Conservation (phyloP, 2,888 invertebrate species). For the Desoria tigrina region DNA sequence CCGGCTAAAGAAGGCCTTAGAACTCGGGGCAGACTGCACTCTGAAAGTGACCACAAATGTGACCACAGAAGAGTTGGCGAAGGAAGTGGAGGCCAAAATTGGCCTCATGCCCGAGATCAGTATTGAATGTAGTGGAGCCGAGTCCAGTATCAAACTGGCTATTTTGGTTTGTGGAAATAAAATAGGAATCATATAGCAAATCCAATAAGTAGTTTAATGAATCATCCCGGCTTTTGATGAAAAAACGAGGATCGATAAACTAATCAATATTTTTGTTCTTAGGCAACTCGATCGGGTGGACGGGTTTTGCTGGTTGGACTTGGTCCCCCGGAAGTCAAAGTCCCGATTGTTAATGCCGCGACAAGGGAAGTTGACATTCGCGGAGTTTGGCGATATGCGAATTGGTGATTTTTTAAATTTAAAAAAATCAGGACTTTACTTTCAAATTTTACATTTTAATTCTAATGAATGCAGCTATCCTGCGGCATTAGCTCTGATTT, state of each 20-base stretch:
- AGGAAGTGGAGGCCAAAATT: background rate
- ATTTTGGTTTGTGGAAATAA: too few species aligned
- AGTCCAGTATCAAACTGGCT: background rate
- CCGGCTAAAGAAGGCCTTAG: too few species aligned
- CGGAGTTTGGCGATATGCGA: background rate
- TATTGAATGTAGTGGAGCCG: background rate
- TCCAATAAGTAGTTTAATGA: too few species aligned
- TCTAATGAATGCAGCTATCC: background rate
- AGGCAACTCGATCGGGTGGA: background rate
- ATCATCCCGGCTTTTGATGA: too few species aligned
- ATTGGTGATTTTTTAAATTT: background rate
- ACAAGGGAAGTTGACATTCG: background rate
- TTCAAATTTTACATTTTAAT: background rate
- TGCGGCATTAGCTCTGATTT: background rate
- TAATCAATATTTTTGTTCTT: background rate
- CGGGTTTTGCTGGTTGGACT: background rate
- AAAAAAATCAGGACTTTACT: background rate
- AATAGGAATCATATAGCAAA: too few species aligned
- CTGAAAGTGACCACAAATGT: conserved; percentile 23
- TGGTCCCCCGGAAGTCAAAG: background rate
- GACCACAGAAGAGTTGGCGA: background rate
- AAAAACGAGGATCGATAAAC: too few species aligned
- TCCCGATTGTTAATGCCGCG: background rate
- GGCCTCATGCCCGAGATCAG: background rate
- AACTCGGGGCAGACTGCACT: conserved; percentile 33